These are phyloP conservation scores for Patiria miniata DNA, from an alignment of 35 echinoderm and acorn worm genomes.

Conservation along the genomic window DNA sequence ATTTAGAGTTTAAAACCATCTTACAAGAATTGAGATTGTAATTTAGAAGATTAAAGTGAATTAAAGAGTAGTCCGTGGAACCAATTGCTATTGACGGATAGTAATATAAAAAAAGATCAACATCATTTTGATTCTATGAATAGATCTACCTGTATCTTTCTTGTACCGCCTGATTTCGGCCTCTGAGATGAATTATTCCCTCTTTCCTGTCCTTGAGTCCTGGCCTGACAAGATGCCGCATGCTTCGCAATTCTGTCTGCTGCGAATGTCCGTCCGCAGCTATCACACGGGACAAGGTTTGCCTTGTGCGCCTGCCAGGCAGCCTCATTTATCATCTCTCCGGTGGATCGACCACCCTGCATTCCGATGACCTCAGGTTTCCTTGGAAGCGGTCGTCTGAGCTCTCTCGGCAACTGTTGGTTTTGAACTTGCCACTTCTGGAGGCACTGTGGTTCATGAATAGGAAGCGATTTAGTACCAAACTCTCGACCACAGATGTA, in stretches of 20 bases:
- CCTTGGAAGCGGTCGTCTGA: constrained; percentile 64
- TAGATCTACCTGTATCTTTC: background rate
- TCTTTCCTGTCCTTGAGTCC: constrained; percentile 7
- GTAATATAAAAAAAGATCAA: no score
- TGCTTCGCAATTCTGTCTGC: constrained; percentile 86
- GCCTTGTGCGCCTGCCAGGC: constrained; percentile 73
- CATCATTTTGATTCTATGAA: no score
- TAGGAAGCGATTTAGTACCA: constrained; percentile 81
- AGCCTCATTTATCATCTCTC: constrained; percentile 64
- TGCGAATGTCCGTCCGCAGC: constrained; percentile 82
- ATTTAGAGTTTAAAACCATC: no score
- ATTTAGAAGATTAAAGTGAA: no score
- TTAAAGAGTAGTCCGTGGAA: no score
- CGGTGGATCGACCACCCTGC: background rate
- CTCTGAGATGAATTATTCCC: background rate
- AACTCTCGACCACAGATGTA: constrained; percentile 97
- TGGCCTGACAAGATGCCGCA: constrained; percentile 44
- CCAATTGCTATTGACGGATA: no score
- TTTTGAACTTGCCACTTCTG: constrained; percentile 94
- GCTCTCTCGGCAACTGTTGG: constrained; percentile 66
- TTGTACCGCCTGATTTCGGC: background rate
- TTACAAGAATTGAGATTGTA: no score
- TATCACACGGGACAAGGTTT: constrained; percentile 81
- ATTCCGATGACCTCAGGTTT: constrained; percentile 56
- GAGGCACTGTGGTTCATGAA: constrained; percentile 95